These are phyloP conservation scores for Cololabis saira DNA, from an alignment of 2,113 vertebrate genomes.

Conservation along the genomic window DNA sequence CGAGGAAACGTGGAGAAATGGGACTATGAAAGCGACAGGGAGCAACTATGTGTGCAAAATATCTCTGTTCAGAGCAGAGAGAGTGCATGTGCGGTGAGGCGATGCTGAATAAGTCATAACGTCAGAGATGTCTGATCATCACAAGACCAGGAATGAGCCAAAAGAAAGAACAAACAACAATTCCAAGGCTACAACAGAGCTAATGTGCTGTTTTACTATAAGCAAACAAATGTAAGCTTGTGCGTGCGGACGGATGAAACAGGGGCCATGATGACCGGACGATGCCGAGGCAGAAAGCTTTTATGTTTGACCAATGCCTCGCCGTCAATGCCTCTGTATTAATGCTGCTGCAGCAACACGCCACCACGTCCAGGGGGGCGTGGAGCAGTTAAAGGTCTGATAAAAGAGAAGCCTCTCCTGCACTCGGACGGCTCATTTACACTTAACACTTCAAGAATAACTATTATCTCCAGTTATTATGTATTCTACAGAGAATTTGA, in stretches of 20 bases:
- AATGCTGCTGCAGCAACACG: conserved; percentile 44
- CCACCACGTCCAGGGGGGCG: conserved; percentile 14
- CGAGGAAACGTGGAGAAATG: conserved; percentile 49
- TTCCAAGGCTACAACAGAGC: conserved; percentile 34
- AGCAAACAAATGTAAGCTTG: conserved; percentile 45
- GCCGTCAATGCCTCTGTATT: conserved; percentile 62
- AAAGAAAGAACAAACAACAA: conserved; percentile 9
- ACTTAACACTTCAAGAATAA: conserved; percentile 10
- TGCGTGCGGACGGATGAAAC: conserved; percentile 8
- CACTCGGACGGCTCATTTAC: neutral
- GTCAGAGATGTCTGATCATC: conserved; percentile 34
- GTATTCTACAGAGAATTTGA: too few relatives aligned
- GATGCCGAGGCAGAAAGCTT: conserved; percentile 42
- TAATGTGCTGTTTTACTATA: conserved; percentile 25
- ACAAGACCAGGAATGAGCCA: conserved; percentile 25
- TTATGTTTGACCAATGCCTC: conserved; percentile 59
- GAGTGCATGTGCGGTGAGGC: conserved; percentile 30
- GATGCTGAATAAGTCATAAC: conserved; percentile 31
- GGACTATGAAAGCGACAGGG: conserved; percentile 32
- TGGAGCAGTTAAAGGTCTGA: conserved; percentile 45
- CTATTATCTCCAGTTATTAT: neutral
- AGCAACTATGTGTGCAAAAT: conserved; percentile 59
- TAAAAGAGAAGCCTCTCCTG: neutral
- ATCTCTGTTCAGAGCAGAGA: conserved; percentile 21
- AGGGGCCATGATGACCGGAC: neutral